Base-by-base conservation (phyloP, 2,113 vertebrate species). In the Periophthalmodon schlosseri region DNA sequence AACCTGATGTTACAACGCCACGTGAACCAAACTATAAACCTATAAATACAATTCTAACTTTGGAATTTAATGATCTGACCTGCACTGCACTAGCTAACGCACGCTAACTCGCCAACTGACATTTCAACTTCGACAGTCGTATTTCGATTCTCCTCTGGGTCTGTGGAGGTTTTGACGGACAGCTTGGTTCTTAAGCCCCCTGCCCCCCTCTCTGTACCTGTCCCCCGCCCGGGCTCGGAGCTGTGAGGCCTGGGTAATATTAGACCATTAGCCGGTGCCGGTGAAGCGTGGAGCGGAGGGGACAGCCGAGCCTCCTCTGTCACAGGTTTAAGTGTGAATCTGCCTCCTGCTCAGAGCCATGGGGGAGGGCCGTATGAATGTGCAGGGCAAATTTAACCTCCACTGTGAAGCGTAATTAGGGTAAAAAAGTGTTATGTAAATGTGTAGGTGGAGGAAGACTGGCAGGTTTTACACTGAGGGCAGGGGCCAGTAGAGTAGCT, bases 231-330 rank as follows among this genome's bases (percentile, higher is more conserved):
- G 52, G 39, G 8, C 39, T 44, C 39, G 39, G 39, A 56, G 54
- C n/a, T 3, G 0, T 36, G 21, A 60, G 60, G 63, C 74, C 73
- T 54, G 33, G 10, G 47, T 74, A 84, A 81, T 83, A 39, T 64
- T 60, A 83, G 74, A 12, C 57, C 81, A 77, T 81, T 86, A 69
- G 72, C 23, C 34, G 68, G 61, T 49, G 67, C 18, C 54, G 68
- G n/a, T 77, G 68, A 69, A 76, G 79, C 70, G 69, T 72, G 63
- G 72, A 24, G 71, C 70, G 52, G 60, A 75, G 80, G 78, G 79
- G 70, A 82, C 68, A 49, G 50, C 34, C 46, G 52, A 47, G 16
- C 71, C 71, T 20, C 47, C 34, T 7, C 52, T 65, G 74, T 60
- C 67, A 39, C 14, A 36, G 4, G 33, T 64, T 20, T 18, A 65